Evolutionary conservation across 2,797 vertebrate species (phyloP).

Genomic region (Nannoperca obscura): DNA sequence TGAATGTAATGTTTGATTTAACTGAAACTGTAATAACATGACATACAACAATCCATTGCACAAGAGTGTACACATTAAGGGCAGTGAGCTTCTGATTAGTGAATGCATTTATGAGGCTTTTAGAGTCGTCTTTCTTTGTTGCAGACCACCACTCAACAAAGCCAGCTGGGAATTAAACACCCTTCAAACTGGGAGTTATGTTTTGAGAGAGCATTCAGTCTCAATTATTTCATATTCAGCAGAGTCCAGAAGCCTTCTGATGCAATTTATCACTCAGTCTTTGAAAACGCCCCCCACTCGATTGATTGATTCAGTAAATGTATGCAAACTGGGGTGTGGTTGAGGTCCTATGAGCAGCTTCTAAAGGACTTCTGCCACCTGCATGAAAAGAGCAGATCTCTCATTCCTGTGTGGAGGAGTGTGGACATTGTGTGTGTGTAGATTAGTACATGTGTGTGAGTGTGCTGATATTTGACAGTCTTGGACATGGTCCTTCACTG

Average conservation of each 20-base stretch:
- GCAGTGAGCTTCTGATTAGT: not conserved
- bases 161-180: constrained; percentile 38
- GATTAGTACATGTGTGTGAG: constrained; percentile 22
- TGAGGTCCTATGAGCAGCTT: not conserved
- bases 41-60: not conserved
- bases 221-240: constrained; percentile 30
- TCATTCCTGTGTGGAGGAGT: not conserved
- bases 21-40: not conserved
- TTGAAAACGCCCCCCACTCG: not conserved
- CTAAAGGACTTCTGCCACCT: constrained; percentile 16
- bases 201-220: constrained; percentile 32
- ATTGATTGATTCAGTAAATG: not conserved
- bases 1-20: not conserved
- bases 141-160: not conserved
- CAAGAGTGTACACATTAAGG: not conserved
- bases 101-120: constrained; percentile 6
- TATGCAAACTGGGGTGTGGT: constrained; percentile 1
- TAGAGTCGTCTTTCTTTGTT: not conserved
- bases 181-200: constrained; percentile 35
- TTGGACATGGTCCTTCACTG: constrained; percentile 72
- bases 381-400: constrained; percentile 21
- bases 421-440: not conserved
- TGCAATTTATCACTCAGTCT: not conserved
- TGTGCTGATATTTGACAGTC: constrained; percentile 72
- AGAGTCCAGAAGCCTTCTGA: not conserved